These are phyloP conservation scores for Agrilus mali DNA, from an alignment of 2,888 invertebrate species.

Conservation along the genomic window DNA sequence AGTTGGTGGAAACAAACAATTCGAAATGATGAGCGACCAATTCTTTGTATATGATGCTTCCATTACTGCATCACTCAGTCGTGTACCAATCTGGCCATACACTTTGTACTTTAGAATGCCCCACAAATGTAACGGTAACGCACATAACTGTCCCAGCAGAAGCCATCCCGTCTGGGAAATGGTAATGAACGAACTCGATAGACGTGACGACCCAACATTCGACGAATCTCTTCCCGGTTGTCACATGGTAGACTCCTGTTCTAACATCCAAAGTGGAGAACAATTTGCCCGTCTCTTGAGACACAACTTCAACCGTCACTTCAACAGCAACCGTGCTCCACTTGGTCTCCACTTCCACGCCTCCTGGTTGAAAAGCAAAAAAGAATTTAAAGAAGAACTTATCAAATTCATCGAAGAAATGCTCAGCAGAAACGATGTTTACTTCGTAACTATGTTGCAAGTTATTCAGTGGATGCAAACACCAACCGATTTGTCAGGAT, in stretches of 20 bases:
- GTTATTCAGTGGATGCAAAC: constrained; percentile 96
- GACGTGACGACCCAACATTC: constrained; percentile 86
- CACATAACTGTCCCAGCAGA: constrained; percentile 81
- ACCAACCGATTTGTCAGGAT: constrained; percentile 73
- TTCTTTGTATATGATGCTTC: constrained; percentile 92
- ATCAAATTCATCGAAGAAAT: constrained; percentile 90
- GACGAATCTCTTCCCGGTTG: constrained; percentile 89
- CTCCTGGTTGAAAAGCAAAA: constrained; percentile 88
- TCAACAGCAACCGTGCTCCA: constrained; percentile 85
- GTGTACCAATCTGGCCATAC: constrained; percentile 94
- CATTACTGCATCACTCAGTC: constrained; percentile 77
- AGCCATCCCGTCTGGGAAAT: constrained; percentile 94
- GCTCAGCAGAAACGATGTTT: constrained; percentile 78
- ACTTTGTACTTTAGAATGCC: constrained; percentile 94
- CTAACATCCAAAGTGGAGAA: constrained; percentile 82
- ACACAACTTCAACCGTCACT: constrained; percentile 91
- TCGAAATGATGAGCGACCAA: constrained; percentile 94
- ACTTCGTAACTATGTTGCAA: constrained; percentile 78
- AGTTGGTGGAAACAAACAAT: constrained; percentile 89
- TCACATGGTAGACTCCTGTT: constrained; percentile 90
- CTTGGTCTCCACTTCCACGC: constrained; percentile 89
- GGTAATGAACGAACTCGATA: constrained; percentile 90
- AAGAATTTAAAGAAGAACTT: constrained; percentile 81
- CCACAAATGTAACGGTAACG: constrained; percentile 89
- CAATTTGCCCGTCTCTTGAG: constrained; percentile 81